These are phyloP conservation scores for Oxytorus armatus DNA, from an alignment of 2,888 invertebrate genomes.

Conservation along the genomic window DNA sequence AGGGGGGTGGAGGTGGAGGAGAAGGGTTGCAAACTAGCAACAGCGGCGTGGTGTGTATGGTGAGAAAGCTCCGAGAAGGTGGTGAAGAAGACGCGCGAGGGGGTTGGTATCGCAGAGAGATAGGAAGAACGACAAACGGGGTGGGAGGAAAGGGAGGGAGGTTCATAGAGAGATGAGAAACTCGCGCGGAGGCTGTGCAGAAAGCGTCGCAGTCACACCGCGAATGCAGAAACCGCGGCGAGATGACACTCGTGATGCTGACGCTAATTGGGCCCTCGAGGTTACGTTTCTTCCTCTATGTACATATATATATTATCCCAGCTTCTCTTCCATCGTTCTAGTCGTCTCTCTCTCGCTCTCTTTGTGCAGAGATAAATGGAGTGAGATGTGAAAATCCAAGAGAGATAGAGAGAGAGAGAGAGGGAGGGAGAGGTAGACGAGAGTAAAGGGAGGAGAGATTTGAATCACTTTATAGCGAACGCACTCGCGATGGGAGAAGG, in stretches of 20 bases:
- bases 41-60: neutral
- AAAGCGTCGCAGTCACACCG: constrained; percentile 81
- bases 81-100: constrained; percentile 32
- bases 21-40: neutral
- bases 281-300: constrained; percentile 75
- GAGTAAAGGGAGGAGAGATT: constrained; percentile 29
- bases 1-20: constrained; percentile 4
- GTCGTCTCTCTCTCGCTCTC: constrained; percentile 18
- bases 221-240: constrained; percentile 82
- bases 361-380: too few relatives aligned
- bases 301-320: neutral
- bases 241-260: constrained; percentile 82
- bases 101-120: constrained; percentile 5
- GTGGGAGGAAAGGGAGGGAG: constrained; percentile 34
- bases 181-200: constrained; percentile 72
- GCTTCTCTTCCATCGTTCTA: constrained; percentile 33
- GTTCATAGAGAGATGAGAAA: constrained; percentile 57
- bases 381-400: too few relatives aligned
- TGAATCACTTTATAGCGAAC: constrained; percentile 37
- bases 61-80: constrained; percentile 1
- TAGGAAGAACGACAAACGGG: constrained; percentile 38
- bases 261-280: constrained; percentile 85
- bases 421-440: constrained; percentile 67
- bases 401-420: constrained; percentile 20
- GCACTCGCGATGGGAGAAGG: too few relatives aligned